These are phyloP conservation scores for Sarcoramphus papa DNA, from an alignment of 2,797 vertebrate species.

Conservation along the genomic window DNA sequence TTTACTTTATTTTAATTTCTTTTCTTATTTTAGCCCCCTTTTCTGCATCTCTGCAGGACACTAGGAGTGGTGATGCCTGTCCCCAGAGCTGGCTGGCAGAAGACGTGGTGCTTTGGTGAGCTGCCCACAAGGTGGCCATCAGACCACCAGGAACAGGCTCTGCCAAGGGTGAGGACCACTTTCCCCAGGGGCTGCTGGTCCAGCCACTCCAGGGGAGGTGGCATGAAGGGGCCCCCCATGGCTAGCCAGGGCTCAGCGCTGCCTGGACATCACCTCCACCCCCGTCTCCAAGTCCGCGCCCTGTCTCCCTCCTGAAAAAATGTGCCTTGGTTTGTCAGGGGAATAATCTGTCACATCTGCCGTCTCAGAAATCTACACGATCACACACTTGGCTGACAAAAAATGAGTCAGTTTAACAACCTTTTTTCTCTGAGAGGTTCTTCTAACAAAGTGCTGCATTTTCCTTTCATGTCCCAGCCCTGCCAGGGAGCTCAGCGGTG, in stretches of 20 bases:
- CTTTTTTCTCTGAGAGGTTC: background rate
- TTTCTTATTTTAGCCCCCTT: background rate
- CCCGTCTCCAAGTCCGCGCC: background rate
- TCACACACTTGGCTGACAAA: background rate
- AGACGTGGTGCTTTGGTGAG: background rate
- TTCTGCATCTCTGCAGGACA: background rate
- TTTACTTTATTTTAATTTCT: background rate
- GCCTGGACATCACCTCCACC: background rate
- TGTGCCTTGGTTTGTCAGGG: background rate
- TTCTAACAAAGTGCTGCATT: background rate
- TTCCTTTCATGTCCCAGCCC: background rate
- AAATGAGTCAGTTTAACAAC: conserved; percentile 2
- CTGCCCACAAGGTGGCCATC: background rate
- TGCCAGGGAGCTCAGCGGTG: background rate
- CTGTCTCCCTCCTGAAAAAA: background rate
- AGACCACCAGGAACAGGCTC: background rate
- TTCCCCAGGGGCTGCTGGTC: background rate
- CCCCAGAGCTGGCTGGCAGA: background rate
- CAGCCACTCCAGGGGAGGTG: background rate
- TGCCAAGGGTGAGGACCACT: background rate
- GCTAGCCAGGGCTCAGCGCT: background rate
- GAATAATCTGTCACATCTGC: background rate
- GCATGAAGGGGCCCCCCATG: rapidly evolving
- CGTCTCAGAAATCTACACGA: background rate
- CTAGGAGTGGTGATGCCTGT: background rate